phyloP scores from a whole-genome alignment of 2,797 vertebrate species.

The Pangasius mekongensis region DNA sequence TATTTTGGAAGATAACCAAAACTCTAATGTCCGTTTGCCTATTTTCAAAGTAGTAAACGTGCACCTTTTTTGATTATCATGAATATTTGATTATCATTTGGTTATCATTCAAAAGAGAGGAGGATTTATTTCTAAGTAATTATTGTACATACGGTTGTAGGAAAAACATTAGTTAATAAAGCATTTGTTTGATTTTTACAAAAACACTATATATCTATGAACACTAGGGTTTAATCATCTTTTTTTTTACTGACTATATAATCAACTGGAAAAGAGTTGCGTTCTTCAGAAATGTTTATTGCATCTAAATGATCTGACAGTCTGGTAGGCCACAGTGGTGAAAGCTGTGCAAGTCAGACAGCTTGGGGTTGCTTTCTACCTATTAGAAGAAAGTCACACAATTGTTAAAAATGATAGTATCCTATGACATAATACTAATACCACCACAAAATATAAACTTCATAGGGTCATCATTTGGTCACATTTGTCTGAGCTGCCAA shows the following conservation, averaged over 20 bases:
- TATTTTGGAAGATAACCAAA: constrained; percentile 65
- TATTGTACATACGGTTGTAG: constrained; percentile 10
- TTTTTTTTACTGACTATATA: background rate
- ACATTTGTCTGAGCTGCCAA: background rate
- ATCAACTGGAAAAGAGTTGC: background rate
- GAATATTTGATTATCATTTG: background rate
- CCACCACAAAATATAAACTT: background rate
- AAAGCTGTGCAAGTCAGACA: background rate
- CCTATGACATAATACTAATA: background rate
- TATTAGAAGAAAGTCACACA: background rate
- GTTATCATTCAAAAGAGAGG: background rate
- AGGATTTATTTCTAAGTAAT: background rate
- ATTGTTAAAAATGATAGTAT: background rate
- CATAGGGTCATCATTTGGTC: background rate
- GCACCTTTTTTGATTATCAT: background rate
- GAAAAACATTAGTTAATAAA: constrained; percentile 18
- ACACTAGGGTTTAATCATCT: background rate
- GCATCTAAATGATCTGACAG: background rate
- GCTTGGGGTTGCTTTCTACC: background rate
- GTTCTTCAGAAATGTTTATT: background rate
- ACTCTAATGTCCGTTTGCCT: background rate
- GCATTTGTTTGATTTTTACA: background rate
- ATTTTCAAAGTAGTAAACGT: background rate
- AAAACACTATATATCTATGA: background rate
- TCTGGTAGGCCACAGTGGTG: no score